phyloP scores from a whole-genome alignment of 2,113 vertebrate genomes.

The Boulengerochromis microlepis region DNA sequence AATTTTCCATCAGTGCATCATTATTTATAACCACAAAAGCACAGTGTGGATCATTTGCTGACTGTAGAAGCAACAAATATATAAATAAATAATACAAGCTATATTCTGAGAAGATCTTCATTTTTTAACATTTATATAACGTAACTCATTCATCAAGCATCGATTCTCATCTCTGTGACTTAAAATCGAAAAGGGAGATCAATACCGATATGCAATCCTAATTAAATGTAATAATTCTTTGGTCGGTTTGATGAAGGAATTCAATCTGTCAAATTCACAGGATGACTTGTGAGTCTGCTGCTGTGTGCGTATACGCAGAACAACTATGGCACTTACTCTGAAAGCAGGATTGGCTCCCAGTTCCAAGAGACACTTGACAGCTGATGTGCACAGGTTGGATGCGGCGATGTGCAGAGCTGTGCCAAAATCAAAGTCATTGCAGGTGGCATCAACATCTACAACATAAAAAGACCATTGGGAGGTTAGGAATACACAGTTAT shows the following conservation, averaged over 20 bases:
- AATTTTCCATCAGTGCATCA: neutral
- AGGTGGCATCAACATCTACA: constrained; percentile 92
- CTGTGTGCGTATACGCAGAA: neutral
- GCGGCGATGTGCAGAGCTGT: constrained; percentile 94
- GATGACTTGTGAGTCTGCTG: neutral
- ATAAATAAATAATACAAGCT: neutral
- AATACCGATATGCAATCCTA: neutral
- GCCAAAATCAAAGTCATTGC: constrained; percentile 97
- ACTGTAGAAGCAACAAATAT: neutral
- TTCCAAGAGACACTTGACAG: constrained; percentile 88
- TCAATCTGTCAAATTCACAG: neutral
- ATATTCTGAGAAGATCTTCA: neutral
- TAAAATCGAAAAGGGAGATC: neutral
- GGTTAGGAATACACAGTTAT: neutral
- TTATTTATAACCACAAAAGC: neutral
- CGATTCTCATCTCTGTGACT: neutral
- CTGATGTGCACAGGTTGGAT: constrained; percentile 87
- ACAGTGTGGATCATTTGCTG: neutral
- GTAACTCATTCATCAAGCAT: neutral
- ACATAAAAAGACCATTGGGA: neutral
- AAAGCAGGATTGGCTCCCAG: constrained; percentile 93
- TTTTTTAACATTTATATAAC: neutral
- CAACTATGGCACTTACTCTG: constrained; percentile 74
- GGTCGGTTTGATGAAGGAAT: neutral
- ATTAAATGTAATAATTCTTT: neutral